phyloP scores from a whole-genome alignment of 2,113 vertebrate species.

The Leptocoma aspasia region DNA sequence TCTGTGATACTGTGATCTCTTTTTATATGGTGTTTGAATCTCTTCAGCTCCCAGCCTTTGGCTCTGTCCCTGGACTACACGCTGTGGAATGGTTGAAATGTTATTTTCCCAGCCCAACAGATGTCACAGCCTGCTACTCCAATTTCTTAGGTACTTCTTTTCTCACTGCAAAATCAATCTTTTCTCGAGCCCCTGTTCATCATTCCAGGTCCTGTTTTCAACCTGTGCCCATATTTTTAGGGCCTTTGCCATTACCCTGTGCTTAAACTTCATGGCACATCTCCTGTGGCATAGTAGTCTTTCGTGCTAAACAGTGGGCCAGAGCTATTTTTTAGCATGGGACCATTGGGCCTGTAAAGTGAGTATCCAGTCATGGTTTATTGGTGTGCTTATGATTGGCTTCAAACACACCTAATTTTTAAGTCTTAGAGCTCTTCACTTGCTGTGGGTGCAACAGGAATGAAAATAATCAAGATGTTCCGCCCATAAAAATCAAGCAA shows the following conservation, averaged over 20 bases:
- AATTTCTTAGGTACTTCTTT: not conserved
- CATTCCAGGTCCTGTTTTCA: not conserved
- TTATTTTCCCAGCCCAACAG: not conserved
- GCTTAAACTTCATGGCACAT: not conserved
- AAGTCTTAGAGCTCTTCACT: not conserved
- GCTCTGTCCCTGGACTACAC: accelerated
- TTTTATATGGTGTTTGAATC: not conserved
- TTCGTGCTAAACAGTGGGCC: not conserved
- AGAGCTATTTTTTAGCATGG: not conserved
- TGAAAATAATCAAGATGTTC: not conserved
- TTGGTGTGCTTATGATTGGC: not conserved
- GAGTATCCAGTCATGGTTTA: not conserved
- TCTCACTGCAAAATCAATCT: not conserved
- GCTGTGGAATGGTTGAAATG: not conserved
- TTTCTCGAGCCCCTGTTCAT: not conserved
- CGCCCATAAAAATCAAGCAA: not conserved
- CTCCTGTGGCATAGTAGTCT: not conserved
- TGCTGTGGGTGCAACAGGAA: not conserved
- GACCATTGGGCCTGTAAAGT: not conserved
- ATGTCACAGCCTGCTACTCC: not conserved
- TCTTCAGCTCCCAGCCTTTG: not conserved
- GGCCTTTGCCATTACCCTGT: not conserved
- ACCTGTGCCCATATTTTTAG: not conserved
- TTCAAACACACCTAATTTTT: not conserved
- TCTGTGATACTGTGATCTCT: not conserved